Conservation (phyloP, 2,113 vertebrate species). For the Petroica traversi region DNA sequence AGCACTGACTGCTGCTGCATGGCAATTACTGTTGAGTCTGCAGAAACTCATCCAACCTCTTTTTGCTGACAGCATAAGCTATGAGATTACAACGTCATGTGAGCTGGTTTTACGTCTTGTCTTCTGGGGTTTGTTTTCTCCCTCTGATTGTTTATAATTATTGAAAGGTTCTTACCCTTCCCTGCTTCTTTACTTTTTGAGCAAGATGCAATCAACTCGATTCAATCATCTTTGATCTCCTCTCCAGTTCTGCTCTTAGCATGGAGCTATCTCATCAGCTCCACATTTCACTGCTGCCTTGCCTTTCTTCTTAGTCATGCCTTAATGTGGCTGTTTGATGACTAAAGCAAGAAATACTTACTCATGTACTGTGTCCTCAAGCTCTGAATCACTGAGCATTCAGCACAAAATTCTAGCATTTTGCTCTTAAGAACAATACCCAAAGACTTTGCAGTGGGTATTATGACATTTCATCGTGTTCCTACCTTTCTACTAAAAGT, state of each 20-base stretch:
- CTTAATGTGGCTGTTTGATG: not conserved
- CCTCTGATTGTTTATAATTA: not conserved
- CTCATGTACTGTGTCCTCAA: not conserved
- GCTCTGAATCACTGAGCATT: not conserved
- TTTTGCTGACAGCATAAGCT: conserved; percentile 15
- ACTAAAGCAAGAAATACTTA: not conserved
- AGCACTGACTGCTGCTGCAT: not conserved
- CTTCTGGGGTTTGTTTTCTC: not conserved
- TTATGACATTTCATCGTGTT: not conserved
- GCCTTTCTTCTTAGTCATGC: conserved; percentile 3
- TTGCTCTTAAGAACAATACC: not conserved
- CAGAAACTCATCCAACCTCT: conserved; percentile 3
- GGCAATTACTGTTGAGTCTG: conserved; percentile 13
- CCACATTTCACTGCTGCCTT: not conserved
- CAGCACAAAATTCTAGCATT: not conserved
- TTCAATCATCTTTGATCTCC: not conserved
- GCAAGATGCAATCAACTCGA: not conserved
- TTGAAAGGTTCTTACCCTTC: not conserved
- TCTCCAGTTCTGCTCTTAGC: not conserved
- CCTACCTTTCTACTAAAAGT: not conserved
- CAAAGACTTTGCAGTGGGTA: not conserved
- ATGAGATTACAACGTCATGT: not conserved
- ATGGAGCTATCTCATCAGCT: not conserved
- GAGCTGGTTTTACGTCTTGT: not conserved
- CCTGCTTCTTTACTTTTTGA: not conserved